Conservation (phyloP, 2,888 invertebrate genomes). For the Nysson spinosus region DNA sequence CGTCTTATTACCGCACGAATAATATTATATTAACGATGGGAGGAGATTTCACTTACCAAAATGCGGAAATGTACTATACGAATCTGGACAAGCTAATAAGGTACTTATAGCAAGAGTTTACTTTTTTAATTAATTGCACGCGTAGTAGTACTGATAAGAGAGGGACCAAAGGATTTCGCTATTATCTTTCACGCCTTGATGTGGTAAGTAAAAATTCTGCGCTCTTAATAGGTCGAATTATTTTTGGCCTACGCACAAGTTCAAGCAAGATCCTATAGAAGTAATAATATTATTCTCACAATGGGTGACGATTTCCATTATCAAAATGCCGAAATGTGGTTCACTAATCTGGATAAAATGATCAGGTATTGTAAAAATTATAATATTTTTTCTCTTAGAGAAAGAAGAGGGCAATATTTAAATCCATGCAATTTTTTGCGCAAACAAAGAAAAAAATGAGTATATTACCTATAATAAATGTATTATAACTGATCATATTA, state of each 20-base stretch:
- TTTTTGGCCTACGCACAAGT: slow-evolving; percentile 80
- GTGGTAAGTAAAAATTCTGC: slow-evolving; percentile 43
- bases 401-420: too few relatives aligned
- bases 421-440: too few relatives aligned
- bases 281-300: slow-evolving; percentile 89
- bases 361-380: slow-evolving; percentile 83
- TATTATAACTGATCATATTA: background rate
- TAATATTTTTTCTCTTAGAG: too few relatives aligned
- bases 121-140: background rate
- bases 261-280: slow-evolving; percentile 80
- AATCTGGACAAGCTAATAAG: slow-evolving; percentile 92
- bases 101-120: slow-evolving; percentile 71
- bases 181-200: background rate
- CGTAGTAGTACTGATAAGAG: background rate
- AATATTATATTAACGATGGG: slow-evolving; percentile 94
- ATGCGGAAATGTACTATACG: slow-evolving; percentile 88
- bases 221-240: slow-evolving; percentile 78
- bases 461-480: background rate
- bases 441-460: too few relatives aligned
- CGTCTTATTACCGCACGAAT: slow-evolving; percentile 82
- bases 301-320: slow-evolving; percentile 97
- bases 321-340: slow-evolving; percentile 87
- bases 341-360: slow-evolving; percentile 91
- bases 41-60: slow-evolving; percentile 92
- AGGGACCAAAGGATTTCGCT: background rate